Evolutionary conservation across 2,113 vertebrate genomes (phyloP).

Genomic region (Uropsilus gracilis): DNA sequence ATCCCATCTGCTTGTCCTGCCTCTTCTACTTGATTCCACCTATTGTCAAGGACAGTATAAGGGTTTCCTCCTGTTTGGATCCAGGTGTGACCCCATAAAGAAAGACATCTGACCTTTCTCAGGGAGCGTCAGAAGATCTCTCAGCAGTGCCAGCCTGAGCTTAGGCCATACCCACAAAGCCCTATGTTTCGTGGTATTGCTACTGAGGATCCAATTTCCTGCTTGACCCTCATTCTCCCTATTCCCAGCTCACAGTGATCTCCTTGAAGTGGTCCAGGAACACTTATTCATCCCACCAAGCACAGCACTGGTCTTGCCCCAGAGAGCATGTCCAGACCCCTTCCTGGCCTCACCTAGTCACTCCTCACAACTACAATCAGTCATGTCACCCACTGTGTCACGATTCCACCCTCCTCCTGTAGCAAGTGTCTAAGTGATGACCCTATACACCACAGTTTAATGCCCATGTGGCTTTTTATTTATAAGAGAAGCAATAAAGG

Average conservation of each 20-base stretch:
- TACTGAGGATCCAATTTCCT: not conserved
- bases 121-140: not conserved
- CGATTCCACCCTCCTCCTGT: not conserved
- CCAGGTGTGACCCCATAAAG: not conserved
- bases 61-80: not conserved
- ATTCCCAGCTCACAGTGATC: not conserved
- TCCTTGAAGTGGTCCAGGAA: not conserved
- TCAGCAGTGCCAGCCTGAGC: not conserved
- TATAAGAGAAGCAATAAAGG: not conserved
- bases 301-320: not conserved
- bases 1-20: not conserved
- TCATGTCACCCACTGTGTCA: not conserved
- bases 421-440: not conserved
- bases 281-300: no score
- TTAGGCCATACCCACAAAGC: fast-evolving
- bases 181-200: not conserved
- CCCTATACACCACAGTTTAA: not conserved
- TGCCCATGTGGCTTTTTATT: not conserved
- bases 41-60: not conserved
- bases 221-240: not conserved
- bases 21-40: not conserved
- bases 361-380: not conserved
- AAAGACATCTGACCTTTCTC: not conserved
- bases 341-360: not conserved
- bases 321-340: no score